Evolutionary conservation across 2,113 vertebrate genomes (phyloP).

Genomic region (Phalacrocorax carbo): DNA sequence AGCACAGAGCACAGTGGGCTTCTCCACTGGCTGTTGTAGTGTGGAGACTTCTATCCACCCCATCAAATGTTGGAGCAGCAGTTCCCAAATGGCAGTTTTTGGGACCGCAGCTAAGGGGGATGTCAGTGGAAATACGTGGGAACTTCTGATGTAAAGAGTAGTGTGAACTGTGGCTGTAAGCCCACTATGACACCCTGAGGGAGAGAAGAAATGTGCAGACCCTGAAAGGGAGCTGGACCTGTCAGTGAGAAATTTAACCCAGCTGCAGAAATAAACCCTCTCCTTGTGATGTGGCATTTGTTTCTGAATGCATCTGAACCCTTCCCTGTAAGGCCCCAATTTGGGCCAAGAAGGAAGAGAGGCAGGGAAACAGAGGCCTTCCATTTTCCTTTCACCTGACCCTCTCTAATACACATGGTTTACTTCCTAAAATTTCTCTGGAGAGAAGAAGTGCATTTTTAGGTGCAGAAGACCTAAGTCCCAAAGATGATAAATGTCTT

Average conservation of each 20-base stretch:
- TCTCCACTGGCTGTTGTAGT: background rate
- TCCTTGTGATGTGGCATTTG: background rate
- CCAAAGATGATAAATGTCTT: background rate
- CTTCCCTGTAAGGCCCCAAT: background rate
- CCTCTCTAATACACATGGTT: fast-evolving
- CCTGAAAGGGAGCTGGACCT: background rate
- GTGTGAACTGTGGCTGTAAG: fast-evolving
- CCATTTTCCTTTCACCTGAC: background rate
- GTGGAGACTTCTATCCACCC: background rate
- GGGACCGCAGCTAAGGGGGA: background rate
- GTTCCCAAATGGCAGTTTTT: background rate
- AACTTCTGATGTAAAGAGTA: background rate
- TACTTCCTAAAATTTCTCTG: background rate
- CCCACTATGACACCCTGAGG: fast-evolving
- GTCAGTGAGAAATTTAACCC: background rate
- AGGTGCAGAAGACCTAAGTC: background rate
- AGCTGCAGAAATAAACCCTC: background rate
- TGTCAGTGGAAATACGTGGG: background rate
- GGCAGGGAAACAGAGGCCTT: background rate
- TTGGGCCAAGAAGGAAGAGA: background rate
- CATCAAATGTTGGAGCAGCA: background rate
- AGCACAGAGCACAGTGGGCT: background rate
- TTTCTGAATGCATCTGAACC: background rate
- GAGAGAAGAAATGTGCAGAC: background rate
- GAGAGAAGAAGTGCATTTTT: background rate